Percentiles rank a stretch among this genome's conserved stretches.
phyloP scores from a whole-genome alignment of 2,888 invertebrate species.

The Leptarthrus brevirostris region DNA sequence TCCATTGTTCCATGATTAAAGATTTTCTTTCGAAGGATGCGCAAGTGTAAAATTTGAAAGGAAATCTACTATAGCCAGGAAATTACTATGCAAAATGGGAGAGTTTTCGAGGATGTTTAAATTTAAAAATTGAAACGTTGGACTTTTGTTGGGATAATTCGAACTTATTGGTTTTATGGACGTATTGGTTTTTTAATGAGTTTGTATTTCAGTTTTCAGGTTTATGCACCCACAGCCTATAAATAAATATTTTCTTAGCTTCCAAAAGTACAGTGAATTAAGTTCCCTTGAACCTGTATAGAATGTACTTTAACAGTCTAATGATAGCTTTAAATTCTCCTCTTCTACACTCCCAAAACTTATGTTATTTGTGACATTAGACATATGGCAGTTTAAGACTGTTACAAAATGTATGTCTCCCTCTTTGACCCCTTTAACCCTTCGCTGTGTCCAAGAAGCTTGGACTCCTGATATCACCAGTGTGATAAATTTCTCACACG shows the following conservation, averaged over 20 bases:
- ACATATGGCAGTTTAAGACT: conserved; percentile 46
- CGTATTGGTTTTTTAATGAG: no score
- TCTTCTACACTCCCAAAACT: conserved; percentile 8
- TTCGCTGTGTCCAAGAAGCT: conserved; percentile 22
- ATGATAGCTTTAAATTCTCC: not conserved
- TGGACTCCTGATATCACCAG: not conserved
- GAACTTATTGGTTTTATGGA: no score
- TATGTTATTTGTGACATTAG: conserved; percentile 38
- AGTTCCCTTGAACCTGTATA: no score
- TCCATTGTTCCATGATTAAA: conserved; percentile 45
- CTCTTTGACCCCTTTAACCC: conserved; percentile 44
- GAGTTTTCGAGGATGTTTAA: not conserved
- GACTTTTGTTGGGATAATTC: no score
- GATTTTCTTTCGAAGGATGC: conserved; percentile 5
- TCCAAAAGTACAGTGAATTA: no score
- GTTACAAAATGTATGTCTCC: conserved; percentile 37
- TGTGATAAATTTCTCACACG: conserved; percentile 44
- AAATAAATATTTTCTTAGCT: no score
- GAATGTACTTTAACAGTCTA: no score
- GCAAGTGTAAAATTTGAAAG: conserved; percentile 8
- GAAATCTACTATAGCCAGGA: no score
- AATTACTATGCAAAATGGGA: not conserved
- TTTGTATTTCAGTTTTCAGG: no score
- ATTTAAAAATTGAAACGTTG: conserved; percentile 14
- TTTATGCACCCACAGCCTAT: no score